A percentile compares a stretch with the other conserved stretches of the same genome.
Conservation (phyloP, 2,888 invertebrate genomes). For the Hypolimnas misippus region DNA sequence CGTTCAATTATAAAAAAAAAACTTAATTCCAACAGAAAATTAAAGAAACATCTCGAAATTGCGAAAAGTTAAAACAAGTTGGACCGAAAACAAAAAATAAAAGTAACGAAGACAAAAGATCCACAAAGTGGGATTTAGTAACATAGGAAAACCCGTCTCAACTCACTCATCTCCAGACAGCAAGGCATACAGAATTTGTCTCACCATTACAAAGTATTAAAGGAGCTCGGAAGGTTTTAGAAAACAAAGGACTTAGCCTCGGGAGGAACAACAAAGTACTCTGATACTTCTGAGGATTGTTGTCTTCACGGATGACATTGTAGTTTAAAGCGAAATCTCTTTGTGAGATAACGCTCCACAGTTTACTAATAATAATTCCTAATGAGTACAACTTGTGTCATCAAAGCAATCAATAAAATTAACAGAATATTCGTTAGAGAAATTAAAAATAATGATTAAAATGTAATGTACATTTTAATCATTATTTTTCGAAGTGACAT, state of each 20-base stretch:
- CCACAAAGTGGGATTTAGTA: slow-evolving; percentile 28
- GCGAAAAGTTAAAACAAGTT: no score
- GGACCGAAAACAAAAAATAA: slow-evolving; percentile 15
- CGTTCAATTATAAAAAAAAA: no score
- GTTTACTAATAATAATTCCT: neutral
- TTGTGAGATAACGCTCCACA: slow-evolving; percentile 43
- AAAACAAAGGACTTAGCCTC: slow-evolving; percentile 76
- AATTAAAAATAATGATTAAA: no score
- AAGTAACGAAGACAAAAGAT: slow-evolving; percentile 16
- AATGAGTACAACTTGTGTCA: neutral
- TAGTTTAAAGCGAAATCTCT: slow-evolving; percentile 65
- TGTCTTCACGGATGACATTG: slow-evolving; percentile 66
- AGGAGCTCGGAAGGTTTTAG: slow-evolving; percentile 67
- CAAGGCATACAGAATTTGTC: slow-evolving; percentile 65
- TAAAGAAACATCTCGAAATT: neutral
- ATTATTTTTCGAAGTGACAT: no score
- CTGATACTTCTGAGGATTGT: slow-evolving; percentile 68
- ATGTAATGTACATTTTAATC: no score
- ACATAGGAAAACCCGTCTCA: slow-evolving; percentile 38
- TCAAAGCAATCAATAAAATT: neutral
- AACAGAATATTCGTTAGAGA: neutral
- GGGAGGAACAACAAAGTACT: slow-evolving; percentile 70
- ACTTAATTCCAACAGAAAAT: neutral
- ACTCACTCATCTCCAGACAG: slow-evolving; percentile 54
- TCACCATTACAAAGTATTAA: slow-evolving; percentile 74